These are phyloP conservation scores for Drosophila miranda DNA, from an alignment of 1,140 invertebrate genomes.

Conservation along the genomic window DNA sequence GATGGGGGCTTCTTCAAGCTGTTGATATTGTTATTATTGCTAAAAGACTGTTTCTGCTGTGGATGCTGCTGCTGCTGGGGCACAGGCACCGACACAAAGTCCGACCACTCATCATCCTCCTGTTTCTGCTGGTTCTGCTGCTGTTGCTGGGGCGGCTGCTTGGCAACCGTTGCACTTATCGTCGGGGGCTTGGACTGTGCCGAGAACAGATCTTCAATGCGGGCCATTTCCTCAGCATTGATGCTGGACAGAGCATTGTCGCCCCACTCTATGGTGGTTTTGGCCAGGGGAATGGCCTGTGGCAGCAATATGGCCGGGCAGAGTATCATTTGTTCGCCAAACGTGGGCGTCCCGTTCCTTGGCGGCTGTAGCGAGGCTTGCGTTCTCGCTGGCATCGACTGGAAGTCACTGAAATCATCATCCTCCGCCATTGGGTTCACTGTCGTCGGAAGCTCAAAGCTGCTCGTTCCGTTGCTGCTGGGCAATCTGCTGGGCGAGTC, in stretches of 20 bases:
- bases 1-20: conserved; percentile 21
- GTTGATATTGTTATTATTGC: conserved; percentile 49
- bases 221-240: conserved; percentile 85
- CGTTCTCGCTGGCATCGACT: conserved; percentile 60
- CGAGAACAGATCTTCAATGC: conserved; percentile 82
- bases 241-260: conserved; percentile 84
- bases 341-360: conserved; percentile 58
- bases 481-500: conserved; percentile 51
- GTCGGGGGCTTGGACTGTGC: conserved; percentile 58
- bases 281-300: conserved; percentile 68
- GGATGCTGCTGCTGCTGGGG: conserved; percentile 18
- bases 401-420: conserved; percentile 81
- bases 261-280: conserved; percentile 86
- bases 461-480: conserved; percentile 17
- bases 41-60: conserved; percentile 23
- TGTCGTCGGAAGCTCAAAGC: conserved; percentile 32
- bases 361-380: conserved; percentile 14
- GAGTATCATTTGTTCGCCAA: conserved; percentile 77
- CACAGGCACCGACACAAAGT: conserved; percentile 84
- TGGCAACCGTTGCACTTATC: conserved; percentile 71
- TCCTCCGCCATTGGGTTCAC: conserved; percentile 29
- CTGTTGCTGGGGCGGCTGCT: conserved; percentile 54
- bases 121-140: conserved; percentile 24
- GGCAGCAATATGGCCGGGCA: conserved; percentile 77
- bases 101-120: conserved; percentile 85